Evolutionary conservation across 2,797 vertebrate genomes (phyloP).

Genomic region (Corythornis leucogaster): DNA sequence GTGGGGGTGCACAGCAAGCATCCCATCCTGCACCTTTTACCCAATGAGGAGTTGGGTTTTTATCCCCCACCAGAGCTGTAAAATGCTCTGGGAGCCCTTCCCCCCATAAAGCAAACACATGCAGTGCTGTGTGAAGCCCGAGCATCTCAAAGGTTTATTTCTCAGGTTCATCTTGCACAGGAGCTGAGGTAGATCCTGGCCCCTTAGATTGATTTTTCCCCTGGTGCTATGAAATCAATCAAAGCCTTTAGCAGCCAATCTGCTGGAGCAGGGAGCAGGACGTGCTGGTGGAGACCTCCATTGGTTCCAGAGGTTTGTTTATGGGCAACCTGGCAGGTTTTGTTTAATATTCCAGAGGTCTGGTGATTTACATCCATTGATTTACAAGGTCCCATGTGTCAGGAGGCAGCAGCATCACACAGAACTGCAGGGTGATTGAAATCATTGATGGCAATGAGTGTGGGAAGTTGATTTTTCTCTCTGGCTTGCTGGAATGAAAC

Average conservation of each 20-base stretch:
- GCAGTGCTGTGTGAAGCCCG: background rate
- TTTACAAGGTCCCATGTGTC: background rate
- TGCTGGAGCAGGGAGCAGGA: background rate
- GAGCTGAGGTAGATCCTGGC: background rate
- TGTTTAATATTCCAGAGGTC: background rate
- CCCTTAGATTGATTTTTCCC: background rate
- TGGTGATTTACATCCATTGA: background rate
- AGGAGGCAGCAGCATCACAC: background rate
- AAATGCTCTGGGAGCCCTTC: background rate
- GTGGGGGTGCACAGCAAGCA: background rate
- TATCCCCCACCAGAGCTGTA: background rate
- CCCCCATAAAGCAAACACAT: rapidly evolving
- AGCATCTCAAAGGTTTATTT: background rate
- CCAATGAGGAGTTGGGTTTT: background rate
- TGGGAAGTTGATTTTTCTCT: constrained; percentile 1
- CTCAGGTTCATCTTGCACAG: background rate
- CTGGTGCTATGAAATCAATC: background rate
- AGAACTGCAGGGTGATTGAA: background rate
- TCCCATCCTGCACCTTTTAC: background rate
- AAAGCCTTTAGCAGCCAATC: background rate
- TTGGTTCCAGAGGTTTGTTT: background rate
- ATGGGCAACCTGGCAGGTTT: background rate
- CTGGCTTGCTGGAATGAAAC: background rate
- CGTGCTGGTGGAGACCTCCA: background rate
- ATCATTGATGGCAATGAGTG: background rate